Conservation (phyloP, 2,113 vertebrate species). For the Platichthys stellatus region DNA sequence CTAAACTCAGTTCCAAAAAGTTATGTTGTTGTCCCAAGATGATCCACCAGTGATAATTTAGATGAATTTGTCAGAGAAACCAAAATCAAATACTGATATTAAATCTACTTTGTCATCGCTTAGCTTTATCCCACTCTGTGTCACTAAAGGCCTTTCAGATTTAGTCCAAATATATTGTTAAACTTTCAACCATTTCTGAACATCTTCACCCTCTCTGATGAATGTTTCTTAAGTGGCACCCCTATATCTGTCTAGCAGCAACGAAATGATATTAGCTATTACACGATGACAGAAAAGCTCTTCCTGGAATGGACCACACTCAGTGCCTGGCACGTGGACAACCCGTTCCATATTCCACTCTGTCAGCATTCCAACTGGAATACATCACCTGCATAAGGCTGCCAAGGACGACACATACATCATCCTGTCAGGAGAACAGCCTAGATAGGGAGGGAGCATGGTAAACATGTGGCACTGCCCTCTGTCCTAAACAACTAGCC, state of each 20-base stretch:
- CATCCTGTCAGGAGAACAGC: conserved; percentile 61
- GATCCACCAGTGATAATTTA: conserved; percentile 9
- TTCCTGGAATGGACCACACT: conserved; percentile 38
- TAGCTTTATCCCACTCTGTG: too few species aligned
- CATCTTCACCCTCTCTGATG: neutral
- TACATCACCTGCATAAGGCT: conserved; percentile 64
- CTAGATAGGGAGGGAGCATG: conserved; percentile 17
- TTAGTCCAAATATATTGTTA: too few species aligned
- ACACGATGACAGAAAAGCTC: conserved; percentile 11
- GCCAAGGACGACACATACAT: conserved; percentile 75
- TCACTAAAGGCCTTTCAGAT: too few species aligned
- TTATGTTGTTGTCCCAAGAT: conserved; percentile 29
- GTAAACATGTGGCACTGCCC: conserved; percentile 53
- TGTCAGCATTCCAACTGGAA: conserved; percentile 64
- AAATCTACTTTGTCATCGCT: too few species aligned
- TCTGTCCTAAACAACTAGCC: conserved; percentile 25
- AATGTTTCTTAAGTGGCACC: neutral
- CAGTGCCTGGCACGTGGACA: conserved; percentile 32
- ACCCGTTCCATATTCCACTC: conserved; percentile 43
- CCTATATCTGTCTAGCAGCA: conserved; percentile 21
- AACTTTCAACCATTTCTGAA: neutral
- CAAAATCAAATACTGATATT: neutral
- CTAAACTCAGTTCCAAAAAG: conserved; percentile 18
- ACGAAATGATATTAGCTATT: neutral
- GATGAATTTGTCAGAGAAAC: conserved; percentile 2